A percentile compares a stretch with the other conserved stretches of the same genome.
Evolutionary conservation across 2,888 invertebrate genomes (phyloP).

Genomic region (Dicycla oo): DNA sequence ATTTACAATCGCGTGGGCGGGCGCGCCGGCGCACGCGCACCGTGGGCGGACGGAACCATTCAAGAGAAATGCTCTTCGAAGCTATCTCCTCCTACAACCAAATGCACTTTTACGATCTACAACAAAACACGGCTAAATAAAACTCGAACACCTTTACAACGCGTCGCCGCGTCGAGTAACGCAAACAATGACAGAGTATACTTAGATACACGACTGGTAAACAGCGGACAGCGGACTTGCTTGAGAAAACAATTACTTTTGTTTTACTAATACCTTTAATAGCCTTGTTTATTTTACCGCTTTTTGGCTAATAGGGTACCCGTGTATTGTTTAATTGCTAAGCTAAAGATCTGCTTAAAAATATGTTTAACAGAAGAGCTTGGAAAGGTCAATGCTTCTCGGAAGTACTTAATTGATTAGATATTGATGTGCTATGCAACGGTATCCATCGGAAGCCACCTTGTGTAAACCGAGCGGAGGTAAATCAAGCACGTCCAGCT

Average conservation of each 20-base stretch:
- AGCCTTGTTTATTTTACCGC: constrained; percentile 42
- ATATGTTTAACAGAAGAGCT: constrained; percentile 60
- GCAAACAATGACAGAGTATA: constrained; percentile 67
- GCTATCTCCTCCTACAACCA: constrained; percentile 78
- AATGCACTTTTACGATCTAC: constrained; percentile 78
- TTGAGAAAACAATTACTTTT: constrained; percentile 63
- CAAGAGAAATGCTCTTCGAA: constrained; percentile 80
- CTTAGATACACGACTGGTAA: constrained; percentile 49
- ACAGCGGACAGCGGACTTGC: constrained; percentile 40
- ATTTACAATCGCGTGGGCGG: constrained; percentile 86
- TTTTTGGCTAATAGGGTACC: constrained; percentile 44
- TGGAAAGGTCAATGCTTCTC: constrained; percentile 65
- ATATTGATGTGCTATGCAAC: constrained; percentile 68
- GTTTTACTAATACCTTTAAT: constrained; percentile 48
- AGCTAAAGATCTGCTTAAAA: constrained; percentile 34
- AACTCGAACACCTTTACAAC: constrained; percentile 78
- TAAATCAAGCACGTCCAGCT: constrained; percentile 81
- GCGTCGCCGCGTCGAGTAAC: constrained; percentile 68
- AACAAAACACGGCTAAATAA: constrained; percentile 80
- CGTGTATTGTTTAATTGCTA: constrained; percentile 55
- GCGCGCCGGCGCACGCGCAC: constrained; percentile 76
- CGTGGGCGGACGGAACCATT: constrained; percentile 84
- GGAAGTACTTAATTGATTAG: constrained; percentile 68
- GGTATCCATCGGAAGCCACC: constrained; percentile 71
- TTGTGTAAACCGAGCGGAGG: constrained; percentile 71